Percentiles rank a stretch among this genome's conserved stretches.
These are phyloP conservation scores for Aphidius colemani DNA, from an alignment of 2,888 invertebrate genomes.

Conservation along the genomic window DNA sequence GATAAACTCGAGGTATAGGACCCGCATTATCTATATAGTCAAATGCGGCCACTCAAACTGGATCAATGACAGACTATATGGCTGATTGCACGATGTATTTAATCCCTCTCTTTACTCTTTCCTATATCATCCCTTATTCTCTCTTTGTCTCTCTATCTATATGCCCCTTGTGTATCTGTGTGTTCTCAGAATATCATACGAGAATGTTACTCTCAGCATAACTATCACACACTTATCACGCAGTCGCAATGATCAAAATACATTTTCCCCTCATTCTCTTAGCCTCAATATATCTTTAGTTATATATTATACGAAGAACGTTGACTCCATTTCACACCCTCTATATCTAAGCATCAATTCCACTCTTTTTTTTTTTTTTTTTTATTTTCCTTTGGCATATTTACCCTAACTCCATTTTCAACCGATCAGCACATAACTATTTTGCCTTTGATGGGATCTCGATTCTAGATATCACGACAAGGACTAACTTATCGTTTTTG, in stretches of 20 bases:
- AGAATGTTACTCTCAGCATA: no score
- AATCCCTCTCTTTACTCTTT: not conserved
- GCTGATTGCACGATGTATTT: slow-evolving; percentile 22
- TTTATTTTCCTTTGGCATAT: not conserved
- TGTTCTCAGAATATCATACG: no score
- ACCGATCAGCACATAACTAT: slow-evolving; percentile 18
- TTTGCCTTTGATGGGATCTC: slow-evolving; percentile 27
- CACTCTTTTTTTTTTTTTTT: not conserved
- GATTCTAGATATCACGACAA: slow-evolving; percentile 12
- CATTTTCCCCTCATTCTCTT: not conserved
- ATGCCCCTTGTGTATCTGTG: not conserved
- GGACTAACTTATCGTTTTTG: slow-evolving; percentile 27
- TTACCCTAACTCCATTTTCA: no score
- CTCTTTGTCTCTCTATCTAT: not conserved
- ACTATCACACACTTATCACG: no score
- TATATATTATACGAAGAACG: slow-evolving; percentile 20
- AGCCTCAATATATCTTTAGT: slow-evolving; percentile 22
- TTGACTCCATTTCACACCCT: slow-evolving; percentile 27
- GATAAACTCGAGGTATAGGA: not conserved
- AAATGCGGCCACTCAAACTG: slow-evolving; percentile 14
- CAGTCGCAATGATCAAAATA: no score
- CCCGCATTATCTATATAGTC: slow-evolving; percentile 14
- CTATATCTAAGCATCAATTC: slow-evolving; percentile 12
- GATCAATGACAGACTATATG: slow-evolving; percentile 23
- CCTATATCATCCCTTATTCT: no score